Percentiles rank a stretch among this genome's conserved stretches.
Conservation (phyloP, 2,113 vertebrate species). For the Sminthopsis crassicaudata region DNA sequence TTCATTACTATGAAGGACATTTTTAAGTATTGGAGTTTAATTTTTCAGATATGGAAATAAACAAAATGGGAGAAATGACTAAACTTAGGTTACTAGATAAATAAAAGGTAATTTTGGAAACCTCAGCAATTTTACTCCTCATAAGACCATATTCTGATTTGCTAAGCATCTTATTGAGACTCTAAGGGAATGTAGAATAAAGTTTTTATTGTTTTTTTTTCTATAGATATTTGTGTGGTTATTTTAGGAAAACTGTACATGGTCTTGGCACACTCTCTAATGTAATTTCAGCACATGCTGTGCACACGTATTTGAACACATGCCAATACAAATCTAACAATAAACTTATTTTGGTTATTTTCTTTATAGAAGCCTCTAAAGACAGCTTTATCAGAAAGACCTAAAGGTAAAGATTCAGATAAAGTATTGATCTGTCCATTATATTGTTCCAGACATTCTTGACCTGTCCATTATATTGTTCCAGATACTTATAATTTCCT, state of each 20-base stretch:
- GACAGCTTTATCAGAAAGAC: background rate
- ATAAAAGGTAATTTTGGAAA: background rate
- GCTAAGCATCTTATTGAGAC: background rate
- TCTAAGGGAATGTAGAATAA: background rate
- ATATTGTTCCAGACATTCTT: too few species aligned
- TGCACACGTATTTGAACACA: background rate
- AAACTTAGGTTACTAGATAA: slow-evolving; percentile 11
- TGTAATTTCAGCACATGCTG: background rate
- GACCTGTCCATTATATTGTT: too few species aligned
- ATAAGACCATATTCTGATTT: rapidly evolving
- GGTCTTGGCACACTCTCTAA: background rate
- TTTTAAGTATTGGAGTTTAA: slow-evolving; percentile 59
- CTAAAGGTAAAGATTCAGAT: background rate
- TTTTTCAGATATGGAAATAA: slow-evolving; percentile 56
- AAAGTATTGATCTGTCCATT: background rate
- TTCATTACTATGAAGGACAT: slow-evolving; percentile 55
- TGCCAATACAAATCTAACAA: background rate
- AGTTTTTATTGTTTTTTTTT: background rate
- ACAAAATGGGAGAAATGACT: slow-evolving; percentile 40
- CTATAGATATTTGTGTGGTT: background rate
- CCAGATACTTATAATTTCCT: background rate
- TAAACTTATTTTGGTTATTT: background rate
- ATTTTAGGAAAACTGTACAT: background rate
- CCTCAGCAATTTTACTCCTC: background rate
- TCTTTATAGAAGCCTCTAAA: background rate